A percentile compares a stretch with the other conserved stretches of the same genome.
These are phyloP conservation scores for Sussaba pulchella DNA, from an alignment of 2,888 invertebrate species.

Conservation along the genomic window DNA sequence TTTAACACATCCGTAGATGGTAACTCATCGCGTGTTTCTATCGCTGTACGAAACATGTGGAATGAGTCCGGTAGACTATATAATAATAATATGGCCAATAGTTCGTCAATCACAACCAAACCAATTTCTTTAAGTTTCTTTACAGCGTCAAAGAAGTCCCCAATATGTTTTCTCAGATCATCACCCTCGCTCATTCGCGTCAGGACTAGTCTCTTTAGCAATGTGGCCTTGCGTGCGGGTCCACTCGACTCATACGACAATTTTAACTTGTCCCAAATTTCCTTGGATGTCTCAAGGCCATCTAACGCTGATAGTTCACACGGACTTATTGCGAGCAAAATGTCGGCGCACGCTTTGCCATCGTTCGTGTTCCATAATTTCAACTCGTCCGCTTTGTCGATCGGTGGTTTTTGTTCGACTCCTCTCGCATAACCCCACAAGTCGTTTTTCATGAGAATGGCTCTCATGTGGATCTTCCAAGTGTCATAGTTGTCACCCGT, in stretches of 20 bases:
- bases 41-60: background rate
- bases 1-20: background rate
- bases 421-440: slow-evolving; percentile 62
- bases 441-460: slow-evolving; percentile 66
- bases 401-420: background rate
- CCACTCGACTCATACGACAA: slow-evolving; percentile 55
- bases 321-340: slow-evolving; percentile 37
- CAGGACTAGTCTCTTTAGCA: slow-evolving; percentile 61
- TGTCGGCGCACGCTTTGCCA: too few species aligned
- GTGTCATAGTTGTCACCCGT: slow-evolving; percentile 61
- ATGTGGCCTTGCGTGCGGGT: slow-evolving; percentile 57
- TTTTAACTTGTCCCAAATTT: slow-evolving; percentile 63
- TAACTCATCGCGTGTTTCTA: slow-evolving; percentile 16
- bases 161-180: slow-evolving; percentile 60
- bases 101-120: background rate
- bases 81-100: slow-evolving; percentile 3
- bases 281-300: slow-evolving; percentile 45
- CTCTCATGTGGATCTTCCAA: slow-evolving; percentile 62
- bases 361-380: too few species aligned
- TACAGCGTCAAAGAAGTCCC: slow-evolving; percentile 58
- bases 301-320: slow-evolving; percentile 55
- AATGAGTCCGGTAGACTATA: slow-evolving; percentile 16
- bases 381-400: too few species aligned
- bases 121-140: slow-evolving; percentile 48
- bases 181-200: slow-evolving; percentile 60